Evolutionary conservation across 2,113 vertebrate species (phyloP).

Genomic region (Setophaga coronata): DNA sequence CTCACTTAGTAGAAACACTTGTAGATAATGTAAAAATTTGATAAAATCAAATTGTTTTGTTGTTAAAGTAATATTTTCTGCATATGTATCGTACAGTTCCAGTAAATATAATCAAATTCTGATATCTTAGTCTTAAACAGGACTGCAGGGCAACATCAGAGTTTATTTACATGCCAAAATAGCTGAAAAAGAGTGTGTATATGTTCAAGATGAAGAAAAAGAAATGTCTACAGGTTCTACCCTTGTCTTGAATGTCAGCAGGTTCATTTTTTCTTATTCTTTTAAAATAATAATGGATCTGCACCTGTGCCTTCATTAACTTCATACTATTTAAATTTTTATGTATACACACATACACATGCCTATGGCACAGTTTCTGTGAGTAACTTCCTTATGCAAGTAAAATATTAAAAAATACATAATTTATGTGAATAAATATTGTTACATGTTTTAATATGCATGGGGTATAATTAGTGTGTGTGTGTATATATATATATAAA

Average conservation of each 20-base stretch:
- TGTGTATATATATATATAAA: not conserved
- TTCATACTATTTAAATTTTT: not conserved
- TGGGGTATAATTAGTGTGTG: not conserved
- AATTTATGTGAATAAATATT: not conserved
- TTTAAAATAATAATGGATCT: not conserved
- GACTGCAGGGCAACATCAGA: not conserved
- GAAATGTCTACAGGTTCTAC: not conserved
- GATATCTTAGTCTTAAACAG: not conserved
- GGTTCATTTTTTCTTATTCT: not conserved
- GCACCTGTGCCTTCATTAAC: not conserved
- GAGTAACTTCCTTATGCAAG: not conserved
- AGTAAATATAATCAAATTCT: not conserved
- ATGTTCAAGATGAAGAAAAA: not conserved
- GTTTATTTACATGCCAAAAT: not conserved
- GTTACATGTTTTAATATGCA: not conserved
- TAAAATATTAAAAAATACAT: not conserved
- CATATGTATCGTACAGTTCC: not conserved
- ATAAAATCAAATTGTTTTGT: not conserved
- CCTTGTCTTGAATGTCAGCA: not conserved
- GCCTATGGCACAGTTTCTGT: not conserved
- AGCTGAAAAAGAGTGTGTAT: not conserved
- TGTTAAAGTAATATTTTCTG: not conserved
- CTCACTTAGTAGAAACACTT: not conserved
- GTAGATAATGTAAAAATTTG: not conserved
- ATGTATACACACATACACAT: not conserved